These are phyloP conservation scores for Dynastes hyllus DNA, from an alignment of 2,888 invertebrate genomes.

Conservation along the genomic window DNA sequence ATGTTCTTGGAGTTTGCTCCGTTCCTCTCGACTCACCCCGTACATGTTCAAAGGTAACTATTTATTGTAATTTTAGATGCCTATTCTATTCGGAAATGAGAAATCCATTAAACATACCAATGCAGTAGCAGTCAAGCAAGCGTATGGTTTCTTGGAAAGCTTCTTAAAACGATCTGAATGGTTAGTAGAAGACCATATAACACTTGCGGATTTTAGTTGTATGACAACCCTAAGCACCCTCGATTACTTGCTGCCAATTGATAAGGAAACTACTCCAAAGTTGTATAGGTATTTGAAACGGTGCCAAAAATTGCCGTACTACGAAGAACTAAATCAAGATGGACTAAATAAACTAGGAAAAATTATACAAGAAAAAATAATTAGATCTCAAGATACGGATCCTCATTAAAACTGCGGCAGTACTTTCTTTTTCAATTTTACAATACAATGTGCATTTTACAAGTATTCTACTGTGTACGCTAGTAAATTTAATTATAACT, in stretches of 20 bases:
- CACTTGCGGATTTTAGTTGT: conserved; percentile 65
- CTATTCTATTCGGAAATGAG: conserved; percentile 45
- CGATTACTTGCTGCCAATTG: conserved; percentile 68
- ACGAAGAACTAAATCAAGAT: conserved; percentile 61
- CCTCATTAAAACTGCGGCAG: no score
- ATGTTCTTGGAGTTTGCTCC: no score
- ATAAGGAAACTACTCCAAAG: conserved; percentile 66
- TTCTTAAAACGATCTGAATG: conserved; percentile 61
- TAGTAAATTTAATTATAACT: no score
- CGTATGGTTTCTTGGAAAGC: conserved; percentile 63
- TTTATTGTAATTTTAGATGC: conserved; percentile 40
- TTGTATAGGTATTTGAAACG: conserved; percentile 70
- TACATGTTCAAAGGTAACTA: no score
- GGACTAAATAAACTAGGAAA: conserved; percentile 54
- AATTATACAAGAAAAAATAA: conserved; percentile 53
- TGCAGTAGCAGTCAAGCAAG: conserved; percentile 58
- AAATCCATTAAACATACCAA: conserved; percentile 32
- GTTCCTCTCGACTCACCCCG: no score
- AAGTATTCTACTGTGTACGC: no score
- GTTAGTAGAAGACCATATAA: conserved; percentile 63
- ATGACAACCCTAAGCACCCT: conserved; percentile 71
- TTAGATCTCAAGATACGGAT: background rate
- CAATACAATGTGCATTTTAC: no score
- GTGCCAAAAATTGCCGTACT: conserved; percentile 62
- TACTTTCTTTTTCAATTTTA: no score